Evolutionary conservation across 2,113 vertebrate genomes (phyloP).

Genomic region (Tragelaphus buxtoni): DNA sequence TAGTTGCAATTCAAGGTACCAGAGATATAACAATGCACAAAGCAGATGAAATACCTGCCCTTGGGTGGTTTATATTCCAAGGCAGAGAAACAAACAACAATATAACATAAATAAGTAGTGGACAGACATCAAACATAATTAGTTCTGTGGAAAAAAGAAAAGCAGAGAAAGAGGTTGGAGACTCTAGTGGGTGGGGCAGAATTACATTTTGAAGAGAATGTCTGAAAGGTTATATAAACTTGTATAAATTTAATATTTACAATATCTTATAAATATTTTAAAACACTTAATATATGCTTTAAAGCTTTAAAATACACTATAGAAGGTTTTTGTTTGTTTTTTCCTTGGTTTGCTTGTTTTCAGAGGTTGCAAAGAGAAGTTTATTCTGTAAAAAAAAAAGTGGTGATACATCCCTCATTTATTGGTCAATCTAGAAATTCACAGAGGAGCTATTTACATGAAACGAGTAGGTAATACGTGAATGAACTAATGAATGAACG

Average conservation of each 20-base stretch:
- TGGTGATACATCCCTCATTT: no score
- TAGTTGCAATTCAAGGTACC: neutral
- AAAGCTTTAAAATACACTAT: neutral
- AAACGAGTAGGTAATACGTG: neutral
- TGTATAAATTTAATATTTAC: neutral
- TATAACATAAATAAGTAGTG: accelerated
- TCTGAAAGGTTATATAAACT: neutral
- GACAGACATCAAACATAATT: accelerated
- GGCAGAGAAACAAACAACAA: neutral
- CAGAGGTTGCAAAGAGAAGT: neutral
- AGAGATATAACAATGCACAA: neutral
- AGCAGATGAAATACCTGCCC: no score
- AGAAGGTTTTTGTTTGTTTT: neutral
- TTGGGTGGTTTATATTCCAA: neutral
- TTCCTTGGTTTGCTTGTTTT: neutral
- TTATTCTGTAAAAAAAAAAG: neutral
- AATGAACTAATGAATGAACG: neutral
- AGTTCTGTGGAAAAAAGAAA: no score
- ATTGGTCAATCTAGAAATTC: neutral
- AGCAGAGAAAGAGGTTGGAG: neutral
- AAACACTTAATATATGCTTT: neutral
- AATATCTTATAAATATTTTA: neutral
- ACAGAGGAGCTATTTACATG: neutral
- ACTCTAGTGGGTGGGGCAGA: no score
- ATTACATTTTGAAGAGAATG: neutral